Percentiles rank a stretch among this genome's conserved stretches.
These are phyloP conservation scores for Arrhamphus sclerolepis DNA, from an alignment of 2,797 vertebrate genomes.

Conservation along the genomic window DNA sequence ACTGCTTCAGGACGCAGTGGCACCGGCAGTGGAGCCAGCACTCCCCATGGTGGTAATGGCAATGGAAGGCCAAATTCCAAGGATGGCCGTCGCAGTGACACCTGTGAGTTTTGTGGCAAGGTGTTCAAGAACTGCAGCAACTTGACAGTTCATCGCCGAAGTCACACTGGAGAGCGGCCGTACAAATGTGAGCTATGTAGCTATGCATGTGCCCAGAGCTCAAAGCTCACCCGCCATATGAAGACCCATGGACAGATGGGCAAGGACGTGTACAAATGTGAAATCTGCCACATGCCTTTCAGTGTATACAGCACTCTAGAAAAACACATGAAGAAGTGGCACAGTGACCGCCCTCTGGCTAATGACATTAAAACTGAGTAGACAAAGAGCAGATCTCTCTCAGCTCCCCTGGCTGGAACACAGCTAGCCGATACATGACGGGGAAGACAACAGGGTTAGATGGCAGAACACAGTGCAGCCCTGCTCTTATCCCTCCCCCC, in stretches of 20 bases:
- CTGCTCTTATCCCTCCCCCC: constrained; percentile 80
- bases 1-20: constrained; percentile 94
- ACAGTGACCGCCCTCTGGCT: constrained; percentile 96
- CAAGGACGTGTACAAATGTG: constrained; percentile 99
- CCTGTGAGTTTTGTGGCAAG: constrained; percentile 98
- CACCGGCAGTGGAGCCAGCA: constrained; percentile 97
- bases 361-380: constrained; percentile 99
- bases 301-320: constrained; percentile 99
- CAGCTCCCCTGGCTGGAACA: constrained; percentile 65
- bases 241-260: constrained; percentile 99
- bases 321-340: constrained; percentile 99
- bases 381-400: constrained; percentile 83
- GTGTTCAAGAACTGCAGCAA: constrained; percentile 99
- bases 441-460: constrained; percentile 73
- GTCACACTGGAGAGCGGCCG: constrained; percentile 97
- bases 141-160: constrained; percentile 98
- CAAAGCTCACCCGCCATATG: constrained; percentile 99
- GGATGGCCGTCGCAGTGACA: constrained; percentile 97
- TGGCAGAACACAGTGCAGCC: constrained; percentile 84
- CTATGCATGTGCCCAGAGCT: constrained; percentile 99
- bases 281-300: constrained; percentile 99
- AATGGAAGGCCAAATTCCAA: constrained; percentile 92
- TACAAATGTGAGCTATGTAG: constrained; percentile 99
- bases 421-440: constrained; percentile 60
- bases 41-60: constrained; percentile 92